Conservation (phyloP, 2,888 invertebrate genomes). For the Cheilosia vernalis region DNA sequence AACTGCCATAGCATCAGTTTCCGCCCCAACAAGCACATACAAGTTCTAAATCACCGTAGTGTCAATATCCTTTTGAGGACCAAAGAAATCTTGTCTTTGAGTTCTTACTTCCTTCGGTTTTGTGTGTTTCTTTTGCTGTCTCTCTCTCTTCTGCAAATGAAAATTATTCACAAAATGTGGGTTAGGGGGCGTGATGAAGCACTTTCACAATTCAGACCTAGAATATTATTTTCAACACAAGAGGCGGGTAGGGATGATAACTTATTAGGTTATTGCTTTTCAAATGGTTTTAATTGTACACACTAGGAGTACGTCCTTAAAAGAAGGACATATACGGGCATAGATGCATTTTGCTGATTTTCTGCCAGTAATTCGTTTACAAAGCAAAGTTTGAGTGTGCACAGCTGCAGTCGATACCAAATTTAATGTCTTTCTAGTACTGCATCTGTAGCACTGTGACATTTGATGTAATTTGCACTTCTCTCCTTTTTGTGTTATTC, state of each 20-base stretch:
- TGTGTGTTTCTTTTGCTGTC: background rate
- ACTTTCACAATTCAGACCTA: background rate
- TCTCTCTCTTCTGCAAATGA: background rate
- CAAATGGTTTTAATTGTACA: too few species aligned
- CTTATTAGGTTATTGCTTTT: slow-evolving; percentile 15
- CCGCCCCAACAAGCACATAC: background rate
- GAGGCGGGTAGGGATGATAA: background rate
- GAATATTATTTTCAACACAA: slow-evolving; percentile 20
- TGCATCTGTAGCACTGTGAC: too few species aligned
- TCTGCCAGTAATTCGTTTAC: too few species aligned
- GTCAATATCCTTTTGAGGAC: slow-evolving; percentile 51
- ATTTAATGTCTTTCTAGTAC: too few species aligned
- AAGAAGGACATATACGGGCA: too few species aligned
- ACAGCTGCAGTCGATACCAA: too few species aligned
- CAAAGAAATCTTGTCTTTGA: slow-evolving; percentile 37
- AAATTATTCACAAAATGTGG: slow-evolving; percentile 5
- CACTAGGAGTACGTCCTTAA: too few species aligned
- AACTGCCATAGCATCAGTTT: background rate
- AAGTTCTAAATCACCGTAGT: slow-evolving; percentile 43
- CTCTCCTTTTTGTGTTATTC: too few species aligned
- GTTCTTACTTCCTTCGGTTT: slow-evolving; percentile 8
- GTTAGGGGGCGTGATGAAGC: slow-evolving; percentile 17
- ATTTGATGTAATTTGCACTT: too few species aligned
- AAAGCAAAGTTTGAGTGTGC: too few species aligned
- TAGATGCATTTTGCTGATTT: too few species aligned